Evolutionary conservation across 2,797 vertebrate genomes (phyloP), one percentile per base, ranked within the genome.

Genomic region (Taeniopygia guttata): DNA sequence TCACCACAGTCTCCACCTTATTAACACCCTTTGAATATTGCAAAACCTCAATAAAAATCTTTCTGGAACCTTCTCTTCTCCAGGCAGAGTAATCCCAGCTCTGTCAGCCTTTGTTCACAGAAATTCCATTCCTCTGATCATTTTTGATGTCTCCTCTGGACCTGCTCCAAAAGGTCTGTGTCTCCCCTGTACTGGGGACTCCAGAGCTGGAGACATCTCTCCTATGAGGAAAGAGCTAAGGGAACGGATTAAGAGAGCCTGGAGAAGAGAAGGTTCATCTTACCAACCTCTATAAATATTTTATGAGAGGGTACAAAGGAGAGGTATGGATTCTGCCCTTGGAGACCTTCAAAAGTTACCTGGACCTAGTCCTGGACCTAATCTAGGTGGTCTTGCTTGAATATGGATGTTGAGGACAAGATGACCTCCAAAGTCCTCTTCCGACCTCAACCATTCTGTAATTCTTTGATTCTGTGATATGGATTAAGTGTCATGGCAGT

Each of bases 21-120:
- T 21, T 38, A 22, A 2, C 7, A 2, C 19, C 1, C 3, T 59
- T 32, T 60, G 38, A n/a, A 8, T 48, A 13, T 2, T 8, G 12
- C 62, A 69, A 40, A 42, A 6, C 30, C 13, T 54, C 13, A 60
- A 5, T 40, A 40, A 48, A 48, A 6, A 7, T 40, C 25, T 62
- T 54, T 6, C 48, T 29, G 17, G 20, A 77, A 14, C 4, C 10
- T 45, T 27, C 10, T 60, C 13, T 76, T 76, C 48, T 69, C 34
- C 3, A 62, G 40, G 16, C 14, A 54, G 20, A 7, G 4, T 21
- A 40, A 46, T 46, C 20, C 13, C 9, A 34, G 7, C 5, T 52
- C 63, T 26, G 20, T 69, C 48, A 77, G 9, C 6, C 48, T 77
- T 46, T 69, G 7, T 9, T 77, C 7, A 25, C 2, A 32, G 32